Conservation (phyloP, 2,888 invertebrate genomes). For the Caenorhabditis afra region DNA sequence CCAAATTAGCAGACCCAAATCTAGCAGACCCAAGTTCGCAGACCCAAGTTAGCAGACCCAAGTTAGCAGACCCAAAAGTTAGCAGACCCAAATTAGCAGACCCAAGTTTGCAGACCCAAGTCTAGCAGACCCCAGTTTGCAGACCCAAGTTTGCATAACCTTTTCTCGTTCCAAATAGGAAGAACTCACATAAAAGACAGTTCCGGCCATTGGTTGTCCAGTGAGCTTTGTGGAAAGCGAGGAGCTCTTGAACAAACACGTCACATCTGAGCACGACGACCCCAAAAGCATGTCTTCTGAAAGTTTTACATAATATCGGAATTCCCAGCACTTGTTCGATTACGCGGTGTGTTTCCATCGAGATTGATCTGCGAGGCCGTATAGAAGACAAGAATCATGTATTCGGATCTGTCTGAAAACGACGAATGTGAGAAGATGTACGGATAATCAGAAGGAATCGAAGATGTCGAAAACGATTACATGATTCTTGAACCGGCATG, state of each 20-base stretch:
- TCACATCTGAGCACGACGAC: conserved; percentile 50
- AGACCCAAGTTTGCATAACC: too few relatives aligned
- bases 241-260: conserved; percentile 59
- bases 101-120: too few relatives aligned
- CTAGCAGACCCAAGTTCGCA: too few relatives aligned
- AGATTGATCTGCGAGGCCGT: conserved; percentile 46
- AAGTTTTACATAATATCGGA: neutral
- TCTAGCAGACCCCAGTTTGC: too few relatives aligned
- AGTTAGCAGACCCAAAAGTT: too few relatives aligned
- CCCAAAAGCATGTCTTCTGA: conserved; percentile 56
- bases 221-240: conserved; percentile 51
- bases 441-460: too few relatives aligned
- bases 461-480: too few relatives aligned
- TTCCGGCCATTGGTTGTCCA: conserved; percentile 61
- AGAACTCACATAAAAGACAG: conserved; percentile 63
- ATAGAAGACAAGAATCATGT: conserved; percentile 61
- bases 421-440: too few relatives aligned
- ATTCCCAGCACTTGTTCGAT: neutral
- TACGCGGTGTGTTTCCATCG: conserved; percentile 38
- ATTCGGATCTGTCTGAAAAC: conserved; percentile 64
- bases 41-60: too few relatives aligned
- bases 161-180: too few relatives aligned
- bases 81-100: too few relatives aligned
- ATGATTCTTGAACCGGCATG: conserved; percentile 54
- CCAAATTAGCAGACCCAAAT: too few relatives aligned